Conservation (phyloP, 2,113 vertebrate genomes). For the Brachypteracias leptosomus region DNA sequence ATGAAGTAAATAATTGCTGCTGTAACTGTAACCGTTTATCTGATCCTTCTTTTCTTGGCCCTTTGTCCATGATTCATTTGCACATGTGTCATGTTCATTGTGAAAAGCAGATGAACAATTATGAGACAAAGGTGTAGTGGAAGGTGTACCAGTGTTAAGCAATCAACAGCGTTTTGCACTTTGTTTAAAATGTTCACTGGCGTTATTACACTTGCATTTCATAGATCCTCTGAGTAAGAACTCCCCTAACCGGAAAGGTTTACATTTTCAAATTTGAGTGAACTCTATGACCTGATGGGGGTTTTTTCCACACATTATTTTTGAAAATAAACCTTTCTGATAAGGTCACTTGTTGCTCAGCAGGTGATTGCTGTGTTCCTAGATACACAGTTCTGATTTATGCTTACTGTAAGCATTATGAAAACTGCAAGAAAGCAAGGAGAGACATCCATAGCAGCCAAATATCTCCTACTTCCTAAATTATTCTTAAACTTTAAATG, state of each 20-base stretch:
- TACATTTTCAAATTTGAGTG: neutral
- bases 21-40: neutral
- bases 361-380: neutral
- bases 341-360: neutral
- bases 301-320: neutral
- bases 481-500: neutral
- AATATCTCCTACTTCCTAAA: neutral
- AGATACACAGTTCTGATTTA: neutral
- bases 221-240: neutral
- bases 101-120: neutral
- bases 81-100: neutral
- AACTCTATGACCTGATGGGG: rapidly evolving
- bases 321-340: neutral
- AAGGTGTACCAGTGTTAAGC: neutral
- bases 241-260: neutral
- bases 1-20: neutral
- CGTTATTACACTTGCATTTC: neutral
- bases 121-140: neutral
- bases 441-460: neutral
- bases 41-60: neutral
- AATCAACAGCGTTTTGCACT: neutral
- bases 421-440: neutral
- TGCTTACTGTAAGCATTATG: neutral
- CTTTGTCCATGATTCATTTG: neutral
- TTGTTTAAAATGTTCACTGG: neutral